Evolutionary conservation across 2,888 invertebrate genomes (phyloP).

Genomic region (Ornithoptera alexandrae): DNA sequence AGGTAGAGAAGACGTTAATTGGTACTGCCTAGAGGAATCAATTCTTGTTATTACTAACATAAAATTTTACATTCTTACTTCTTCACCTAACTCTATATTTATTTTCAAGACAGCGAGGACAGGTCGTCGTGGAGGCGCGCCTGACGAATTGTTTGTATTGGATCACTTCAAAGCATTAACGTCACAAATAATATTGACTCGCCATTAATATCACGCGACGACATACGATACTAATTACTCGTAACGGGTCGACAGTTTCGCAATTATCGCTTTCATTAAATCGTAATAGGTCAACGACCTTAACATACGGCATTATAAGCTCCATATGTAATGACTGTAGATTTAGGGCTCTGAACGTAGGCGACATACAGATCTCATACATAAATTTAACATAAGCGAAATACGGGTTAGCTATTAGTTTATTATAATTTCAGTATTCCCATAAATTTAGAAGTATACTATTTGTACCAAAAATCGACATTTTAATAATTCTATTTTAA

Average conservation of each 20-base stretch:
- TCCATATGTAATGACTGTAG: too few relatives aligned
- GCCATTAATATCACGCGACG: slow-evolving; percentile 36
- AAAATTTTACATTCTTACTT: background rate
- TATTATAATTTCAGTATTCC: too few relatives aligned
- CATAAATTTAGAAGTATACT: too few relatives aligned
- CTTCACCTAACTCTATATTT: background rate
- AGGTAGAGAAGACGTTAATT: too few relatives aligned
- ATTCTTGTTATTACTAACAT: background rate
- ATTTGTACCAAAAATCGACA: too few relatives aligned
- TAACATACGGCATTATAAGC: background rate
- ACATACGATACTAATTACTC: slow-evolving; percentile 36
- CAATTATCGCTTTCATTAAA: slow-evolving; percentile 16
- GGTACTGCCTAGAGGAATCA: too few relatives aligned
- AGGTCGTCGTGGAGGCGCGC: background rate
- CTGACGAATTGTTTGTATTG: slow-evolving; percentile 34
- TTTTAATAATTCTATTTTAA: too few relatives aligned
- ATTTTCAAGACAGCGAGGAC: slow-evolving; percentile 7
- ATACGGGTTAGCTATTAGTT: too few relatives aligned
- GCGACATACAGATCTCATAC: too few relatives aligned
- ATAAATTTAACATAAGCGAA: too few relatives aligned
- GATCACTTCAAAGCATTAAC: slow-evolving; percentile 36
- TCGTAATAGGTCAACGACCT: slow-evolving; percentile 12
- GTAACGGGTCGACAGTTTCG: slow-evolving; percentile 18
- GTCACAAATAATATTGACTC: slow-evolving; percentile 42
- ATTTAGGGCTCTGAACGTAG: too few relatives aligned